Conservation (phyloP, 2,888 invertebrate species). For the Maniola hyperantus region DNA sequence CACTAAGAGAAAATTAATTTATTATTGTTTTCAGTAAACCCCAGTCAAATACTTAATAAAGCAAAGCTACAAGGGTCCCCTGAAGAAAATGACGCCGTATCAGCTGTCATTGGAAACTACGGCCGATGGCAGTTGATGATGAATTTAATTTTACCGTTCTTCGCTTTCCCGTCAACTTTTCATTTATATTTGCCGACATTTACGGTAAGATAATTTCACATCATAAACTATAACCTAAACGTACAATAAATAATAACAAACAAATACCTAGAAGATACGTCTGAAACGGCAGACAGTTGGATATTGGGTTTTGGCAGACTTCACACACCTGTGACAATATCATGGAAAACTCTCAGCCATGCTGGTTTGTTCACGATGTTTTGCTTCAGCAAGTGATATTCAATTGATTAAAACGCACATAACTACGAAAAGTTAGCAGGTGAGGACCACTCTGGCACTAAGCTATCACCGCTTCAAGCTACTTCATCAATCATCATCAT, state of each 20-base stretch:
- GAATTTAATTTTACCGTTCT: constrained; percentile 87
- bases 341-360: no score
- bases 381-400: no score
- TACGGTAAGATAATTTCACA: constrained; percentile 71
- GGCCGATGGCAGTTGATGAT: constrained; percentile 89
- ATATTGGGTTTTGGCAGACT: neutral
- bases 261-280: no score
- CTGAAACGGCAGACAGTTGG: neutral
- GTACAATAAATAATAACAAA: neutral
- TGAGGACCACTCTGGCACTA: no score
- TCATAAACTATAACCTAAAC: no score
- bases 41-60: constrained; percentile 59
- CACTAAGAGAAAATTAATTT: no score
- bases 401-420: no score
- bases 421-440: no score
- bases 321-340: no score
- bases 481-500: no score
- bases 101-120: constrained; percentile 87
- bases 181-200: constrained; percentile 90
- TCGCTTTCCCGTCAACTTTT: constrained; percentile 91
- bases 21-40: constrained; percentile 39
- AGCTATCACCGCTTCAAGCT: no score
- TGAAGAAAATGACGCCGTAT: constrained; percentile 80
- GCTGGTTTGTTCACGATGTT: no score
- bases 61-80: constrained; percentile 54